A percentile compares a stretch with the other conserved stretches of the same genome.
These are phyloP conservation scores for Tetranychus cinnabarinus DNA, from an alignment of 1,140 invertebrate species.

Conservation along the genomic window DNA sequence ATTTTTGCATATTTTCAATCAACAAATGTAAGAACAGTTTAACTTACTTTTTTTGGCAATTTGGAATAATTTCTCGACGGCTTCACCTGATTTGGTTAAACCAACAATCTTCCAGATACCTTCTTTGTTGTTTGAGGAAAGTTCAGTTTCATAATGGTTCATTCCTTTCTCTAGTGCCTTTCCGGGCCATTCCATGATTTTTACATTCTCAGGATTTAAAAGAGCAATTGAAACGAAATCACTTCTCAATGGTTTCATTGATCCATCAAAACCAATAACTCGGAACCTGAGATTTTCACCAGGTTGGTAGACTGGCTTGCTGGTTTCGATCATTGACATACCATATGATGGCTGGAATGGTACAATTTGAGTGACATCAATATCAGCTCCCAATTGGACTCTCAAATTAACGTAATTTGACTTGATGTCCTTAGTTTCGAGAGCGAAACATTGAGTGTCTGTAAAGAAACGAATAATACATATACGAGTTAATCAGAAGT, in stretches of 20 bases:
- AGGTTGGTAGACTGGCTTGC: background rate
- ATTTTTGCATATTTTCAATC: no score
- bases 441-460: no score
- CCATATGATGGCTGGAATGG: background rate
- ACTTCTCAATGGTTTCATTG: background rate
- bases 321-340: conserved; percentile 1
- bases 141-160: background rate
- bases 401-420: no score
- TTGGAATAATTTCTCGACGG: background rate
- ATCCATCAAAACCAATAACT: background rate
- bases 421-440: no score
- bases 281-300: background rate
- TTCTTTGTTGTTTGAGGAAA: background rate
- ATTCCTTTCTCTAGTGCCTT: background rate
- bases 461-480: no score
- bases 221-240: background rate
- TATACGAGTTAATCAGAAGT: no score
- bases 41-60: background rate
- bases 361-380: no score
- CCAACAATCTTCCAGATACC: background rate
- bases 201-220: background rate
- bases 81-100: background rate
- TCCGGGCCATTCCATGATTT: background rate
- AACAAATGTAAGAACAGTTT: no score
- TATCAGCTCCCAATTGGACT: no score